These are phyloP conservation scores for Mallotus villosus DNA, from an alignment of 2,797 vertebrate genomes.

Conservation along the genomic window DNA sequence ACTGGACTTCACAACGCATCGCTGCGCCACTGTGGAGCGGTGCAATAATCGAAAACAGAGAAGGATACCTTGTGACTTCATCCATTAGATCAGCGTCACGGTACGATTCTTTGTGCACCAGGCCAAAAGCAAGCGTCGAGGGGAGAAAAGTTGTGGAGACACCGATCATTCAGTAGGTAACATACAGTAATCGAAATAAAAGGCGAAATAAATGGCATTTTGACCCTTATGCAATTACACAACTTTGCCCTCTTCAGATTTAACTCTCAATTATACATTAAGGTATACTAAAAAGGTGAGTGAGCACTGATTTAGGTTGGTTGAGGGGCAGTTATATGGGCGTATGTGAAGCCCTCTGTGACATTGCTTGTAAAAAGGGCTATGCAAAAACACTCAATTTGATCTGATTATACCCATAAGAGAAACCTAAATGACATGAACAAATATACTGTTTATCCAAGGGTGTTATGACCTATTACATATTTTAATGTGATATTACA, in stretches of 20 bases:
- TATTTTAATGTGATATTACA: not conserved
- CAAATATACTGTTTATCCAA: not conserved
- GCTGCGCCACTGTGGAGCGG: too few relatives aligned
- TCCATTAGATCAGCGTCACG: too few relatives aligned
- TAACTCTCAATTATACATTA: constrained; percentile 29
- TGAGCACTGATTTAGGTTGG: not conserved
- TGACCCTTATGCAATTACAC: constrained; percentile 32
- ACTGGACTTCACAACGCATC: too few relatives aligned
- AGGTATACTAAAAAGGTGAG: not conserved
- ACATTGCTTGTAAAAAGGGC: too few relatives aligned
- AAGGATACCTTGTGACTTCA: too few relatives aligned
- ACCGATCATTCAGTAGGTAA: not conserved
- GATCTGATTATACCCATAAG: too few relatives aligned
- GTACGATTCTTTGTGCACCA: too few relatives aligned
- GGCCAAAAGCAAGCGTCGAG: too few relatives aligned
- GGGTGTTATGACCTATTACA: not conserved
- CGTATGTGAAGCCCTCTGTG: too few relatives aligned
- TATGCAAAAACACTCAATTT: too few relatives aligned
- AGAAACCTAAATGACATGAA: not conserved
- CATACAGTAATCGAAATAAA: not conserved
- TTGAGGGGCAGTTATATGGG: too few relatives aligned
- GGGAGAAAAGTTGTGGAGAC: not conserved
- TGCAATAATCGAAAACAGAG: too few relatives aligned
- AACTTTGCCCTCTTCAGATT: constrained; percentile 63
- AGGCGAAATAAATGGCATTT: not conserved